These are phyloP conservation scores for Andrena praecox DNA, from an alignment of 2,888 invertebrate species.

Conservation along the genomic window DNA sequence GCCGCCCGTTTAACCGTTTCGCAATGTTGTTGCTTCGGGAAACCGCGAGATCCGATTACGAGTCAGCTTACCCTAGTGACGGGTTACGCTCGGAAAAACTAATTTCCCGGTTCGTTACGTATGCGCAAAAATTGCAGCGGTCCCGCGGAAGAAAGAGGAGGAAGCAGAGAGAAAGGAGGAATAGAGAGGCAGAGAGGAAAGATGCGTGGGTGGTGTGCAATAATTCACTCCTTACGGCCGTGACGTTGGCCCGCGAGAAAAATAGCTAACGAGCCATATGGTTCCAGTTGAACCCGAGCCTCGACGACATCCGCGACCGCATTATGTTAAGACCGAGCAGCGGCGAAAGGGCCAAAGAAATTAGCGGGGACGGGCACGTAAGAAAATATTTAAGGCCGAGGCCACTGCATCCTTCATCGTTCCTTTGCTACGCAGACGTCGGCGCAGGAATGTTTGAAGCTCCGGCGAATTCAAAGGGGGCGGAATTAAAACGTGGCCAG, in stretches of 20 bases:
- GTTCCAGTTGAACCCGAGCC: conserved; percentile 16
- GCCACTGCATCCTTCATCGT: conserved; percentile 24
- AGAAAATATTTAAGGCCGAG: conserved; percentile 38
- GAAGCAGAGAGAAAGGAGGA: not conserved
- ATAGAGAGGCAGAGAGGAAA: not conserved
- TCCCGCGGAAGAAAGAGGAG: not conserved
- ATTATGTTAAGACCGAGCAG: conserved; percentile 34
- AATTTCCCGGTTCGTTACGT: conserved; percentile 62
- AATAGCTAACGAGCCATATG: conserved; percentile 49
- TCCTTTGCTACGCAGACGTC: not conserved
- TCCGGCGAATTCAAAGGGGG: conserved; percentile 53
- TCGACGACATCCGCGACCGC: conserved; percentile 7
- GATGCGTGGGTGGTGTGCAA: conserved; percentile 45
- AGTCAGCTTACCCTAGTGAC: conserved; percentile 18
- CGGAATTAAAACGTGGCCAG: conserved; percentile 42
- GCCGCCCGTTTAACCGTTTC: not conserved
- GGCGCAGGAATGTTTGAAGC: conserved; percentile 43
- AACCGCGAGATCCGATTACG: conserved; percentile 42
- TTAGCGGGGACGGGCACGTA: conserved; percentile 28
- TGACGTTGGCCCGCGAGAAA: conserved; percentile 13
- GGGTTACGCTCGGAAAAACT: conserved; percentile 43
- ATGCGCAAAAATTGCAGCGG: conserved; percentile 48
- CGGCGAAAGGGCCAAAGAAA: conserved; percentile 17
- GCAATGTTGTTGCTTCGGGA: conserved; percentile 6
- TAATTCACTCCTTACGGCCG: conserved; percentile 58